Conservation (phyloP, 2,113 vertebrate species). For the Gymnarchus niloticus region DNA sequence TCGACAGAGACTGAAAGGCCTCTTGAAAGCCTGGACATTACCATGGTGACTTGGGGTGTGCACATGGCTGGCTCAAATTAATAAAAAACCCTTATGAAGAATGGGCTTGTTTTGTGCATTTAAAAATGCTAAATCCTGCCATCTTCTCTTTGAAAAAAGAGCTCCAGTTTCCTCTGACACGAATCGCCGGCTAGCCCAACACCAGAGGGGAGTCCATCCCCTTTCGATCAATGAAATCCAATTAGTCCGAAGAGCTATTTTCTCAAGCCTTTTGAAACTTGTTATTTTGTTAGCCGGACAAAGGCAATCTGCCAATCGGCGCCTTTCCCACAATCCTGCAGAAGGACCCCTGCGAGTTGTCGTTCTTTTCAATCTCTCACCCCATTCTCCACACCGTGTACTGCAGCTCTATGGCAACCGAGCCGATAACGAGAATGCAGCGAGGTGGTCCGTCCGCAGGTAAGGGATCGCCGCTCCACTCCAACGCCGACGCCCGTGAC, state of each 20-base stretch:
- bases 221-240: conserved; percentile 12
- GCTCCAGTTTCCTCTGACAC: background rate
- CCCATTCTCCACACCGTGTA: background rate
- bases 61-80: background rate
- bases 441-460: background rate
- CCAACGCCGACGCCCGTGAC: background rate
- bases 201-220: background rate
- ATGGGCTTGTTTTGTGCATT: background rate
- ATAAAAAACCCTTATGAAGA: conserved; percentile 1
- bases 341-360: background rate
- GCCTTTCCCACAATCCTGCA: background rate
- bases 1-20: conserved; percentile 3
- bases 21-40: conserved; percentile 11
- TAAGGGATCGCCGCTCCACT: background rate
- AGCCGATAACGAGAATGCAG: background rate
- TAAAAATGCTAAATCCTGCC: background rate
- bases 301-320: background rate
- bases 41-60: conserved; percentile 8
- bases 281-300: background rate
- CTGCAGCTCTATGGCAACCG: background rate
- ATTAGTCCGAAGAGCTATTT: background rate
- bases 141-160: background rate
- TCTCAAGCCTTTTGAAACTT: background rate
- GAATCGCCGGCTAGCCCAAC: background rate
- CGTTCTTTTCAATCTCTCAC: background rate